phyloP scores from a whole-genome alignment of 2,888 invertebrate genomes.

The Labia minor region DNA sequence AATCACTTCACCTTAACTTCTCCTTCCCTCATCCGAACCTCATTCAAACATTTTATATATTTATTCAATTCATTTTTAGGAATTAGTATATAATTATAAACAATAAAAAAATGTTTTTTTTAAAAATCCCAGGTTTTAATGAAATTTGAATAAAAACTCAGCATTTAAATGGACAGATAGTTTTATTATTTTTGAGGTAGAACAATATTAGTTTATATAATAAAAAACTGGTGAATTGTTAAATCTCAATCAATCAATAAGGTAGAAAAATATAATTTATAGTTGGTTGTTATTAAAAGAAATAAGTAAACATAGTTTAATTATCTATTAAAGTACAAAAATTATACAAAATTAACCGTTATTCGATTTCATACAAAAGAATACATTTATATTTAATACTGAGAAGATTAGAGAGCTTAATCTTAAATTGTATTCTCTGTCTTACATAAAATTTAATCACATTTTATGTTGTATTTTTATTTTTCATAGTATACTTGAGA shows the following conservation, averaged over 20 bases:
- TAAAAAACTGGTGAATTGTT: not conserved
- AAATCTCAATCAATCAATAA: not conserved
- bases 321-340: not conserved
- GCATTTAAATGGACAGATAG: conserved; percentile 4
- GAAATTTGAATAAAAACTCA: too few relatives aligned
- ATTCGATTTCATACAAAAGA: not conserved
- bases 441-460: not conserved
- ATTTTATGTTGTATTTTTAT: not conserved
- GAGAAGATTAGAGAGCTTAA: not conserved
- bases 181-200: conserved; percentile 5
- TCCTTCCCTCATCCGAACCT: too few relatives aligned
- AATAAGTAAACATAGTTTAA: not conserved
- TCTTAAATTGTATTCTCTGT: not conserved
- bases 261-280: conserved; percentile 4
- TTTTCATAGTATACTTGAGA: not conserved
- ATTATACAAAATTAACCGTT: conserved; percentile 5
- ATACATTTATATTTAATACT: conserved; percentile 7
- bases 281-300: not conserved
- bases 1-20: too few relatives aligned
- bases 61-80: too few relatives aligned
- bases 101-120: too few relatives aligned
- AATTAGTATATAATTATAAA: too few relatives aligned
- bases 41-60: too few relatives aligned
- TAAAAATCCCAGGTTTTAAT: too few relatives aligned
- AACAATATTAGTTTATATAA: not conserved